A percentile compares a stretch with the other conserved stretches of the same genome.
Evolutionary conservation across 2,113 vertebrate species (phyloP).

Genomic region (Hiodon tergisus): DNA sequence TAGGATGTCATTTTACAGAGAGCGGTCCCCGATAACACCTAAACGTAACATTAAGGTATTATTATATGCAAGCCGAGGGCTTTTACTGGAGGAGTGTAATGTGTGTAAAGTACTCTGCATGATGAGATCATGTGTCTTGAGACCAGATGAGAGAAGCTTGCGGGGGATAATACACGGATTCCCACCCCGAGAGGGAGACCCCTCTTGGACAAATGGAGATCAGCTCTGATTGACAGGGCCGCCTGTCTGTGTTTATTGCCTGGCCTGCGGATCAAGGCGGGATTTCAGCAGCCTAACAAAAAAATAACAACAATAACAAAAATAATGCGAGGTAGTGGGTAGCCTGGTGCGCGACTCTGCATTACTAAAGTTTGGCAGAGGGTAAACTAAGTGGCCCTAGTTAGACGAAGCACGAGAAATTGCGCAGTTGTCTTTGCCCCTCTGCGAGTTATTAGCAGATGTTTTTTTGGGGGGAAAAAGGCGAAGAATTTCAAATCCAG

Average conservation of each 20-base stretch:
- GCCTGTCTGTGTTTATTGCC: conserved; percentile 29
- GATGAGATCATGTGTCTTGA: background rate
- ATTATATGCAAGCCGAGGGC: too few relatives aligned
- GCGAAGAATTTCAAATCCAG: background rate
- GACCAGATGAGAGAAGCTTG: background rate
- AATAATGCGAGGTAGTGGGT: too few relatives aligned
- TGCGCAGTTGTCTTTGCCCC: too few relatives aligned
- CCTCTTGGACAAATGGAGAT: conserved; percentile 11
- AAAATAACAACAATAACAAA: background rate
- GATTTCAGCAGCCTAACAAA: conserved; percentile 25
- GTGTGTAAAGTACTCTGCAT: background rate
- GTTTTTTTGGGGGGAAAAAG: background rate
- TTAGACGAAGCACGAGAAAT: too few relatives aligned
- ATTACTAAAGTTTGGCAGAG: too few relatives aligned
- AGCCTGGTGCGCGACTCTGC: too few relatives aligned
- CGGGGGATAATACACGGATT: background rate
- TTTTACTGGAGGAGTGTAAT: background rate
- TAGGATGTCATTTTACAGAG: too few relatives aligned
- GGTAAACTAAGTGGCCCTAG: too few relatives aligned
- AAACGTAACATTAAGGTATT: too few relatives aligned
- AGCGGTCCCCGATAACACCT: too few relatives aligned
- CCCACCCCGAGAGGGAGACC: background rate
- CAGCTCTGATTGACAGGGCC: conserved; percentile 40
- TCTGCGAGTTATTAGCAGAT: background rate
- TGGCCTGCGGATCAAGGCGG: conserved; percentile 14